Evolutionary conservation across 2,797 vertebrate species (phyloP).

Genomic region (Ara ararauna): DNA sequence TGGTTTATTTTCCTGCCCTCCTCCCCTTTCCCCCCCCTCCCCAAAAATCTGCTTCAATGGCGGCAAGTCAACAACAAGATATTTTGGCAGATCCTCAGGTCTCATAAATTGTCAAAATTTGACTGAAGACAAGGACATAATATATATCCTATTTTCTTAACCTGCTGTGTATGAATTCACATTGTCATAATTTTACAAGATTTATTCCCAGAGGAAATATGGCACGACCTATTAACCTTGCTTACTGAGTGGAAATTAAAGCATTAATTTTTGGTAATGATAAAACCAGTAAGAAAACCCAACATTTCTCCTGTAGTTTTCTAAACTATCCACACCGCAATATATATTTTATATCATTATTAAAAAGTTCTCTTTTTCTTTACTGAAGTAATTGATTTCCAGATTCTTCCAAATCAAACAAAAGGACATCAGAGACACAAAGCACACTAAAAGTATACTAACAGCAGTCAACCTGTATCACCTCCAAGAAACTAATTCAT

Average conservation of each 20-base stretch:
- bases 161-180: not conserved
- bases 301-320: not conserved
- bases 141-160: not conserved
- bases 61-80: not conserved
- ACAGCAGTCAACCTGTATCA: not conserved
- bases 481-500: not conserved
- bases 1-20: not conserved
- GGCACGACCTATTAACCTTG: not conserved
- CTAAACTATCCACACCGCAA: not conserved
- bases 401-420: not conserved
- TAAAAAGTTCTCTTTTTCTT: not conserved
- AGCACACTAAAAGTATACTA: not conserved
- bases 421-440: not conserved
- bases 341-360: not conserved
- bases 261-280: not conserved
- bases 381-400: not conserved
- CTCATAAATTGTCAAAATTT: not conserved
- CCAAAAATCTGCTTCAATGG: constrained; percentile 4
- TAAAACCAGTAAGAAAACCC: not conserved
- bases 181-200: not conserved
- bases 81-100: constrained; percentile 26
- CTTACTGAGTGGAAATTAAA: not conserved
- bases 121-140: not conserved
- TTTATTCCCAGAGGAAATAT: not conserved
- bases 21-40: not conserved